phyloP scores from a whole-genome alignment of 2,797 vertebrate genomes.

The Dallia pectoralis region DNA sequence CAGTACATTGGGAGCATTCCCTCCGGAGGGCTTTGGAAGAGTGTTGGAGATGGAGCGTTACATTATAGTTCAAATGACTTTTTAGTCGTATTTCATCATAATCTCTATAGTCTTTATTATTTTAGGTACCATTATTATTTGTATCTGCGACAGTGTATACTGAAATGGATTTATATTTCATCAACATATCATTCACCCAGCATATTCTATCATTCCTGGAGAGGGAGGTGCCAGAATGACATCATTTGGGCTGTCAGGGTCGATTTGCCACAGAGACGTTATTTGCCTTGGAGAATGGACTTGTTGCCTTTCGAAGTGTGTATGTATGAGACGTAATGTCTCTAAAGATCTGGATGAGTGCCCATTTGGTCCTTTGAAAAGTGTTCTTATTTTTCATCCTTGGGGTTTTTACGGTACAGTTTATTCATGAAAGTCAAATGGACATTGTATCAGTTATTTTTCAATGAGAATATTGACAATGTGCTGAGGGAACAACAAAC shows the following conservation, averaged over 20 bases:
- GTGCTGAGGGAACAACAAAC: conserved; percentile 50
- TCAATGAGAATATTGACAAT: conserved; percentile 58
- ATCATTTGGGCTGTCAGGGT: conserved; percentile 72
- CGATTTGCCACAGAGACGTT: conserved; percentile 78
- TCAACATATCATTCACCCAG: conserved; percentile 46
- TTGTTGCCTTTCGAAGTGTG: conserved; percentile 74
- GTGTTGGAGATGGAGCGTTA: conserved; percentile 34
- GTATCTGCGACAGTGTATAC: conserved; percentile 74
- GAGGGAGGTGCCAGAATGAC: conserved; percentile 62
- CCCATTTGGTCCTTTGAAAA: conserved; percentile 73
- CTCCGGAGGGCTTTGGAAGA: conserved; percentile 14
- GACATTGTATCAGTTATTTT: conserved; percentile 69
- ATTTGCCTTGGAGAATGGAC: conserved; percentile 79
- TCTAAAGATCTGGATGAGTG: conserved; percentile 51
- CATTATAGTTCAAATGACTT: conserved; percentile 38
- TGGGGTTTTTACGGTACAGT: conserved; percentile 73
- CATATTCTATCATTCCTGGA: conserved; percentile 61
- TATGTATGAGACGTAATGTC: conserved; percentile 52
- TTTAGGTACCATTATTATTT: conserved; percentile 68
- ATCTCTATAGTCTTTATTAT: conserved; percentile 38
- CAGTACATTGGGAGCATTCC: conserved; percentile 47
- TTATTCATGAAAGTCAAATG: conserved; percentile 67
- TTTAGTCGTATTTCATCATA: conserved; percentile 66
- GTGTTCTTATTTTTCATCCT: conserved; percentile 80
- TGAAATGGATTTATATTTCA: conserved; percentile 66